These are phyloP conservation scores for Oscheius sp. DNA, from an alignment of 2,888 invertebrate species.

Conservation along the genomic window DNA sequence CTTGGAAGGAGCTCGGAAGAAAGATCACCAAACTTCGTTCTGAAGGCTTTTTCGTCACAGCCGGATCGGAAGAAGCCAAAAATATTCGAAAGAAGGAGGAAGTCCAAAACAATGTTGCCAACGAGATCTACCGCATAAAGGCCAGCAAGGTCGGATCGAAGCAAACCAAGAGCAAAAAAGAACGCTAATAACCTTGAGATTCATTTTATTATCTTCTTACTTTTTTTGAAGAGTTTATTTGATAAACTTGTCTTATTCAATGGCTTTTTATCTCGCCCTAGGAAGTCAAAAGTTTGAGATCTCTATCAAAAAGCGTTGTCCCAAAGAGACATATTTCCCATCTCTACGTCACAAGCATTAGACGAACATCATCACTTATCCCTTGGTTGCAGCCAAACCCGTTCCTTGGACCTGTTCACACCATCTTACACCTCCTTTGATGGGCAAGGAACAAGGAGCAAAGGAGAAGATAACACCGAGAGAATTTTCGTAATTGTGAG, in stretches of 20 bases:
- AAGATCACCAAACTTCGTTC: conserved; percentile 2
- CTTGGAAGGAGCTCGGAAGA: conserved; percentile 8
- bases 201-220: too few relatives aligned
- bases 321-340: too few relatives aligned
- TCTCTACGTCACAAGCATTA: background rate
- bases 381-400: background rate
- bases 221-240: background rate
- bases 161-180: too few relatives aligned
- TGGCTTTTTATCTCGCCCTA: too few relatives aligned
- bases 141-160: too few relatives aligned
- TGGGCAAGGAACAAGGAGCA: too few relatives aligned
- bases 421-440: too few relatives aligned
- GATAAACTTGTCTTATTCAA: background rate
- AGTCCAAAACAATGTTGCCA: background rate
- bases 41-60: background rate
- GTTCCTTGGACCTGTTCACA: background rate
- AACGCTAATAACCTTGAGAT: too few relatives aligned
- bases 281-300: background rate
- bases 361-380: background rate
- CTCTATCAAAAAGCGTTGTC: background rate
- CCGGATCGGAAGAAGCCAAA: conserved; percentile 1
- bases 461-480: too few relatives aligned
- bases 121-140: too few relatives aligned
- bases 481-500: too few relatives aligned
- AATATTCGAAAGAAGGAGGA: background rate